Base-by-base conservation (phyloP, 2,888 invertebrate species). In the Pyrgus malvae region DNA sequence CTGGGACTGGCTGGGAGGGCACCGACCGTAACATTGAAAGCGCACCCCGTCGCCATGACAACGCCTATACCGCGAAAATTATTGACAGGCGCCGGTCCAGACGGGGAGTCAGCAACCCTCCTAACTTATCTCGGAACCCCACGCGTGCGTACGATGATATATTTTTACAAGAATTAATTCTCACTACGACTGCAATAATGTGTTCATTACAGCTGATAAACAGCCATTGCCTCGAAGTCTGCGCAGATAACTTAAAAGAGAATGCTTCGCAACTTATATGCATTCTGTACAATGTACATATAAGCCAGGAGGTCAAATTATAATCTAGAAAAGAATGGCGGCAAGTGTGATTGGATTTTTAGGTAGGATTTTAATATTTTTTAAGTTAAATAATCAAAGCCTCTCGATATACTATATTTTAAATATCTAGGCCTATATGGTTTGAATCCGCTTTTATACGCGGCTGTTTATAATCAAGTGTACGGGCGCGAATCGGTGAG, bases 21-120 rank as follows among this genome's bases (percentile, higher is more conserved):
- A 76, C 70, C 78, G 78, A 80, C 80, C 82, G 80, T 69, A 70
- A 53, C 53, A 38, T 72, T 66, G 69, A 73, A 78, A 80, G 73
- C 71, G 72, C 79, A 80, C 82, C 82, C 82, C 73, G 88, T 90
- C 64, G 69, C 76, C 77, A 89, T 88, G 85, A 76, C 83, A 78
- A 90, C 87, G 76, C 83, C 80, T 76, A 77, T 78, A 75, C 75
- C 74, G 78, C 75, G 75, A 80, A 82, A 77, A 76, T 74, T 80
- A 83, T 87, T 83, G 85, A 86, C 83, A 83, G 82, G 76, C 80
- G 65, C 69, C 69, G 72, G 72, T 68, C 74, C 77, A 80, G 82
- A 80, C 78, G 66, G 67, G 69, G 61, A 60, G 56, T 64, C 19
- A 62, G 55, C 68, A 46, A 65, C 73, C 74, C 70, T 66, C 55